Evolutionary conservation across 2,888 invertebrate genomes (phyloP).

Genomic region (Electrophaes corylata): DNA sequence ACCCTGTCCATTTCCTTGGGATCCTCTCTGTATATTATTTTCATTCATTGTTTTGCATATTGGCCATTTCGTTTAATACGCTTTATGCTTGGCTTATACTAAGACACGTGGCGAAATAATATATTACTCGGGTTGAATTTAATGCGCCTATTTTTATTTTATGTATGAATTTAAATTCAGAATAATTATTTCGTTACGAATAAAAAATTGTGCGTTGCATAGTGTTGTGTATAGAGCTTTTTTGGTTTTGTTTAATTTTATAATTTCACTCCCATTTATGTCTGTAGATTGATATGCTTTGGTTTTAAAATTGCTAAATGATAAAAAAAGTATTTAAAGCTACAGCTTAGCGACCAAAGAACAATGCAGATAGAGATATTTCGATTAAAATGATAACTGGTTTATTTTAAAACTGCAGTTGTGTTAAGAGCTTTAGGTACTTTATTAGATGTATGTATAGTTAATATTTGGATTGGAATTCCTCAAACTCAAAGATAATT

Average conservation of each 20-base stretch:
- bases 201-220: constrained; percentile 22
- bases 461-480: constrained; percentile 37
- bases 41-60: constrained; percentile 69
- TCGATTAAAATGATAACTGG: too few relatives aligned
- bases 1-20: constrained; percentile 57
- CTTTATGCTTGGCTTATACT: constrained; percentile 61
- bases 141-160: neutral
- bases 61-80: constrained; percentile 47
- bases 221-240: constrained; percentile 11
- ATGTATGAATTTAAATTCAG: neutral
- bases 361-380: neutral
- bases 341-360: constrained; percentile 49
- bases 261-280: constrained; percentile 31
- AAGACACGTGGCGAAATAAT: constrained; percentile 58
- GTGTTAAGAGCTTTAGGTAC: constrained; percentile 55
- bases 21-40: constrained; percentile 68
- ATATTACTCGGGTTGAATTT: neutral
- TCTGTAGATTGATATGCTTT: constrained; percentile 37
- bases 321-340: constrained; percentile 67
- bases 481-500: constrained; percentile 7
- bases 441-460: constrained; percentile 33
- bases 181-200: constrained; percentile 32
- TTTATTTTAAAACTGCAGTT: constrained; percentile 1
- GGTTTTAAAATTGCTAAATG: constrained; percentile 28
- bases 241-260: constrained; percentile 28